phyloP scores from a whole-genome alignment of 2,113 vertebrate genomes.

The Gobius niger region DNA sequence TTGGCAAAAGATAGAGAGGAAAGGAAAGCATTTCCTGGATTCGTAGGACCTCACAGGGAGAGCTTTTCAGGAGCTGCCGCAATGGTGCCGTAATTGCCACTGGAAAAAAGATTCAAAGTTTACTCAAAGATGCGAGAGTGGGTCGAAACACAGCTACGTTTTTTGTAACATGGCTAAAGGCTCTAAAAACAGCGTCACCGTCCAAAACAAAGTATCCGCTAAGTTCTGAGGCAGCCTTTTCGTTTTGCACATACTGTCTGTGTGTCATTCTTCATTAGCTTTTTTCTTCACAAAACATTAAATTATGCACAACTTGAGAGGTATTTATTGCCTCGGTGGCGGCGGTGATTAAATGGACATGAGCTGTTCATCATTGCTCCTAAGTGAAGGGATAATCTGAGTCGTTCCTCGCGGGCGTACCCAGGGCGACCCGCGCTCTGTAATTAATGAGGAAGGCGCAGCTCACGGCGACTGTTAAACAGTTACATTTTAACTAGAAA shows the following conservation, averaged over 20 bases:
- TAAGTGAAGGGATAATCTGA: background rate
- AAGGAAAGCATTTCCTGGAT: too few relatives aligned
- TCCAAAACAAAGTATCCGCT: too few relatives aligned
- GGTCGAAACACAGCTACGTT: too few relatives aligned
- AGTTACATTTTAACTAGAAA: slow-evolving; percentile 1
- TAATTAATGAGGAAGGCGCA: background rate
- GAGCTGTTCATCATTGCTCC: background rate
- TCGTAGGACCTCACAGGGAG: too few relatives aligned
- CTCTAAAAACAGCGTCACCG: too few relatives aligned
- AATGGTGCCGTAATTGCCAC: too few relatives aligned
- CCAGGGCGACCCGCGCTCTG: slow-evolving; percentile 3
- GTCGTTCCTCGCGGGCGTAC: background rate
- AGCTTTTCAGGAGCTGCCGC: too few relatives aligned
- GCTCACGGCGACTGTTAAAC: slow-evolving; percentile 1
- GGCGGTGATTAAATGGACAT: background rate
- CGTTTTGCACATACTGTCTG: background rate
- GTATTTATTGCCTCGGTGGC: background rate
- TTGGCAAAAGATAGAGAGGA: too few relatives aligned
- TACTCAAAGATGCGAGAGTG: too few relatives aligned
- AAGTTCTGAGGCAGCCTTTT: too few relatives aligned
- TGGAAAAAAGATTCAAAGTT: too few relatives aligned
- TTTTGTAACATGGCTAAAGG: too few relatives aligned
- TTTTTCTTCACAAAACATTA: background rate
- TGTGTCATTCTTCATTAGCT: background rate
- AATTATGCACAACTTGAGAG: background rate